These are phyloP conservation scores for Leptopterna dolabrata DNA, from an alignment of 2,888 invertebrate species.

Conservation along the genomic window DNA sequence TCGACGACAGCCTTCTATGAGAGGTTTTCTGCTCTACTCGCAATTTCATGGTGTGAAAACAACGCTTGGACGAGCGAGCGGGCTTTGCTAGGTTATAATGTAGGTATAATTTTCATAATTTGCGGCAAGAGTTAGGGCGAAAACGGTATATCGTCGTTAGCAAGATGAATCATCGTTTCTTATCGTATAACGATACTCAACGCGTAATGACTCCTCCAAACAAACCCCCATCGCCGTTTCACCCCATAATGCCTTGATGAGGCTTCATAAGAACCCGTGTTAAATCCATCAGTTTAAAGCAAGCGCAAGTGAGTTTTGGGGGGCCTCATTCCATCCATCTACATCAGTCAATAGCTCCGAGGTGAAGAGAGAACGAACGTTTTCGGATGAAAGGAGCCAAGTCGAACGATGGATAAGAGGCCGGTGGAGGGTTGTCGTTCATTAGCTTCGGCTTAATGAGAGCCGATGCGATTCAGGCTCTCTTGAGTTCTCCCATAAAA, in stretches of 20 bases:
- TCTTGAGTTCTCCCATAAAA: neutral
- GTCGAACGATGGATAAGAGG: neutral
- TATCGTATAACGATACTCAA: neutral
- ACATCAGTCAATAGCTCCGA: neutral
- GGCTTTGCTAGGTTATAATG: no score
- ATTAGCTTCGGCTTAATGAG: neutral
- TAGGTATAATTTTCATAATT: no score
- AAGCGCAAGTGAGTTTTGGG: neutral
- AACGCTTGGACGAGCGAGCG: no score
- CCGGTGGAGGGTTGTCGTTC: neutral
- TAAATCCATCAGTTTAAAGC: neutral
- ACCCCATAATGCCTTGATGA: neutral
- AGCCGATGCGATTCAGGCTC: neutral
- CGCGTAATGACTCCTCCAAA: neutral
- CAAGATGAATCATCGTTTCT: neutral
- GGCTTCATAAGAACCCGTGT: neutral
- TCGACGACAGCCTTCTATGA: no score
- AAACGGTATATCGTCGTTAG: neutral
- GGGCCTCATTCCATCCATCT: neutral
- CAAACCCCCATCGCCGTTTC: neutral
- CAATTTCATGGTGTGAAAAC: no score
- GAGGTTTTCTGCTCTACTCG: no score
- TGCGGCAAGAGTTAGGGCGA: neutral
- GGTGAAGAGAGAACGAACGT: neutral
- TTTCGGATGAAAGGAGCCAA: neutral